phyloP scores from a whole-genome alignment of 2,797 vertebrate species.

The Sparidentex hasta region DNA sequence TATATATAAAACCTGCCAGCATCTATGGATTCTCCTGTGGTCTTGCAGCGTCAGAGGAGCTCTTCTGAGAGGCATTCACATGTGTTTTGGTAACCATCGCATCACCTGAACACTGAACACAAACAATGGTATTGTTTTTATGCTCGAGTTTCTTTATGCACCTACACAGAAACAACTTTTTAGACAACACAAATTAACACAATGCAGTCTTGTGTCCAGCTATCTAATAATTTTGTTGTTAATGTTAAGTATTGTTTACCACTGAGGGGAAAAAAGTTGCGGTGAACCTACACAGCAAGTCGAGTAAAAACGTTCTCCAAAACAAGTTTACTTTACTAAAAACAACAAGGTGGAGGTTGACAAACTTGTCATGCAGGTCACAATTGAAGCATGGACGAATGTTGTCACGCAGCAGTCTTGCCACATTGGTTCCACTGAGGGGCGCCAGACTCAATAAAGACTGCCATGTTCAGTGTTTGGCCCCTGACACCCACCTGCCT shows the following conservation, averaged over 20 bases:
- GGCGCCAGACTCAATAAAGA: conserved; percentile 52
- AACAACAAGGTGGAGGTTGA: background rate
- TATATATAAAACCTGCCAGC: too few relatives aligned
- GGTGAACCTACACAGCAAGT: too few relatives aligned
- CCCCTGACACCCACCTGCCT: background rate
- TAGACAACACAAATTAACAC: background rate
- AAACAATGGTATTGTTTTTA: background rate
- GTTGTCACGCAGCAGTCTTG: background rate
- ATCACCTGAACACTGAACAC: background rate
- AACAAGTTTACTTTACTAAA: too few relatives aligned
- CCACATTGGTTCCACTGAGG: conserved; percentile 31
- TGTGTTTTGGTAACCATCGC: background rate
- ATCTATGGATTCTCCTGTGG: too few relatives aligned
- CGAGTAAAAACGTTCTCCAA: too few relatives aligned
- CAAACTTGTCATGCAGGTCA: background rate
- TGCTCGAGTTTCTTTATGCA: background rate
- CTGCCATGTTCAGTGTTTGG: background rate
- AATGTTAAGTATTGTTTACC: background rate
- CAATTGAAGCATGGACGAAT: background rate
- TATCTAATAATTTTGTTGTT: too few relatives aligned
- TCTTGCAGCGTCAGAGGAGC: background rate
- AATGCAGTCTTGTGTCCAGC: background rate
- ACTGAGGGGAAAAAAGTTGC: background rate
- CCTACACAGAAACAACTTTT: background rate
- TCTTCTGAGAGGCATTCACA: background rate